Evolutionary conservation across 1,140 invertebrate species (phyloP).

Genomic region (Cotesia vestalis): DNA sequence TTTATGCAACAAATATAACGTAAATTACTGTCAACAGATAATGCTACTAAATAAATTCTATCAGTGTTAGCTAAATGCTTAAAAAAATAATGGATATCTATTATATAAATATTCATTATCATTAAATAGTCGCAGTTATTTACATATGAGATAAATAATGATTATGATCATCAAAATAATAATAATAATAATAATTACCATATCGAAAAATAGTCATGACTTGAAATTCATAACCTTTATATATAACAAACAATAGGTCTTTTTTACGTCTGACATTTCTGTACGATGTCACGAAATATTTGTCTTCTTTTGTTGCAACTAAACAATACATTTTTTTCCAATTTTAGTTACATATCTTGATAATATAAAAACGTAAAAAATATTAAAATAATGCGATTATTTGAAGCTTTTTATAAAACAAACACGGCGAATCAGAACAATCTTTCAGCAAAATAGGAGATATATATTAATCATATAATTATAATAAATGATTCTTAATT

Average conservation of each 20-base stretch:
- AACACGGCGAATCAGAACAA: no score
- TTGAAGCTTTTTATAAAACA: no score
- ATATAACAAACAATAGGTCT: neutral
- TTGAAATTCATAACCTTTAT: neutral
- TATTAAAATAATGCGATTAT: no score
- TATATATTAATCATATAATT: no score
- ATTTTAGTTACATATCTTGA: no score
- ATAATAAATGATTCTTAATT: no score
- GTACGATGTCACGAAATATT: neutral
- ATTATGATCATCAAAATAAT: neutral
- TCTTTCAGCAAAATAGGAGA: no score
- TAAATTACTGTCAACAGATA: neutral
- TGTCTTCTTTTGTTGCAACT: no score
- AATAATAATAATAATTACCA: neutral
- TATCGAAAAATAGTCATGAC: neutral
- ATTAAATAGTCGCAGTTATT: neutral
- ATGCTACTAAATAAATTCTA: neutral
- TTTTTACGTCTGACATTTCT: neutral
- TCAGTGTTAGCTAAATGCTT: neutral
- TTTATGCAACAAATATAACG: neutral
- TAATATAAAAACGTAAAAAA: no score
- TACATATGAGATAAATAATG: neutral
- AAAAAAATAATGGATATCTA: neutral
- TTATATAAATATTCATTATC: neutral
- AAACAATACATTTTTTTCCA: no score